Conservation (phyloP, 2,888 invertebrate genomes). For the Drosophila borealis region DNA sequence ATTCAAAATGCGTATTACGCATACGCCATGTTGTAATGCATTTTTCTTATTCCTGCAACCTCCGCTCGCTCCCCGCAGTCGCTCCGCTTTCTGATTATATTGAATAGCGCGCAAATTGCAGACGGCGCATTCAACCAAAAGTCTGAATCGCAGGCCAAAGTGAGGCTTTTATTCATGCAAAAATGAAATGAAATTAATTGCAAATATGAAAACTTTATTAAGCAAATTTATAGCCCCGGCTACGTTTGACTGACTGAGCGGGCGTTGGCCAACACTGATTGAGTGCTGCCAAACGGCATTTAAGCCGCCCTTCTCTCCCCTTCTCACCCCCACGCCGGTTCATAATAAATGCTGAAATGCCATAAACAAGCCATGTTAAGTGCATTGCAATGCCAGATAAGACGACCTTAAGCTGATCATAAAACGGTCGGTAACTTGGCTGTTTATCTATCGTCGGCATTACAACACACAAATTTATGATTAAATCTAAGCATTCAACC, state of each 20-base stretch:
- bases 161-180: conserved; percentile 63
- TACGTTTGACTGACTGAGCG: conserved; percentile 1
- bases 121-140: conserved; percentile 50
- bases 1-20: conserved; percentile 53
- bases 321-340: background rate
- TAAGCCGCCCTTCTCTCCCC: conserved; percentile 6
- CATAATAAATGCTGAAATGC: conserved; percentile 39
- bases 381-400: conserved; percentile 34
- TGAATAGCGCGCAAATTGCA: conserved; percentile 69
- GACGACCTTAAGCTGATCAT: conserved; percentile 36
- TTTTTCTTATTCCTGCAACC: conserved; percentile 6
- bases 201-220: conserved; percentile 75
- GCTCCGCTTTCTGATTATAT: conserved; percentile 52
- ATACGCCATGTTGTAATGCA: conserved; percentile 61
- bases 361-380: conserved; percentile 43
- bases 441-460: conserved; percentile 36
- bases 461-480: conserved; percentile 57
- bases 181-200: conserved; percentile 73
- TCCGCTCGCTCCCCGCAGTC: background rate
- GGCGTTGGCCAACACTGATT: conserved; percentile 26
- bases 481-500: conserved; percentile 66
- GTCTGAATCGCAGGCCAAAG: conserved; percentile 43
- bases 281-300: conserved; percentile 27
- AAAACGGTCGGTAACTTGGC: conserved; percentile 41
- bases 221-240: conserved; percentile 62